Percentiles rank a stretch among this genome's conserved stretches.
These are phyloP conservation scores for Melanostoma mellinum DNA, from an alignment of 2,888 invertebrate genomes.

Conservation along the genomic window DNA sequence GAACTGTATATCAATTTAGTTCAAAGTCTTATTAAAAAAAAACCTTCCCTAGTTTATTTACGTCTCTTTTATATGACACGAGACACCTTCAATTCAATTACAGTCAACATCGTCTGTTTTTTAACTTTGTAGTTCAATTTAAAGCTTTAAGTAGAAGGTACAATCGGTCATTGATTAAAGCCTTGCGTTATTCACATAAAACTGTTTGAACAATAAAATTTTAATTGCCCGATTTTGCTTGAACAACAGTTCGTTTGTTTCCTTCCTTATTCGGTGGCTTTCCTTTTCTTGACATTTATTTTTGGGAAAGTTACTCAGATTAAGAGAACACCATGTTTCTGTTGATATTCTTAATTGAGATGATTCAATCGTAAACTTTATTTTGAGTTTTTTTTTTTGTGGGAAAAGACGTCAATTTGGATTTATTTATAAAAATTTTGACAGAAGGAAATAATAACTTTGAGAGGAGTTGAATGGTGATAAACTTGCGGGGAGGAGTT, in stretches of 20 bases:
- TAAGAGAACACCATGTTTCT: background rate
- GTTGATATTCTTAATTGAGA: slow-evolving; percentile 4
- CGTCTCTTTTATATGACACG: no score
- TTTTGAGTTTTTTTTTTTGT: background rate
- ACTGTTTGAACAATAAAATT: background rate
- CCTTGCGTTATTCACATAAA: no score
- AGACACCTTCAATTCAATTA: no score
- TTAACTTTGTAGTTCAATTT: no score
- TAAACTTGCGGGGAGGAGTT: background rate
- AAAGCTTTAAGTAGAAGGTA: no score
- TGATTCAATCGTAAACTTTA: slow-evolving; percentile 13
- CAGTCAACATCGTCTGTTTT: no score
- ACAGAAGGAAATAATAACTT: slow-evolving; percentile 32
- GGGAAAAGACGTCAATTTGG: slow-evolving; percentile 14
- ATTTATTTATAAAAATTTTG: slow-evolving; percentile 24
- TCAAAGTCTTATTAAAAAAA: no score
- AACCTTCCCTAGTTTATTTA: no score
- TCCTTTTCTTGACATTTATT: slow-evolving; percentile 9
- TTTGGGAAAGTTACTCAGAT: slow-evolving; percentile 20
- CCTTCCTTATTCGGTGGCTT: background rate
- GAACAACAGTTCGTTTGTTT: background rate
- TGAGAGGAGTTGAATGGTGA: background rate
- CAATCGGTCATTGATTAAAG: background rate
- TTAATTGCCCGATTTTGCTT: background rate
- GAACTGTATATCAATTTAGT: no score